Base-by-base conservation (phyloP, 2,113 vertebrate species). In the Mungos mungo region DNA sequence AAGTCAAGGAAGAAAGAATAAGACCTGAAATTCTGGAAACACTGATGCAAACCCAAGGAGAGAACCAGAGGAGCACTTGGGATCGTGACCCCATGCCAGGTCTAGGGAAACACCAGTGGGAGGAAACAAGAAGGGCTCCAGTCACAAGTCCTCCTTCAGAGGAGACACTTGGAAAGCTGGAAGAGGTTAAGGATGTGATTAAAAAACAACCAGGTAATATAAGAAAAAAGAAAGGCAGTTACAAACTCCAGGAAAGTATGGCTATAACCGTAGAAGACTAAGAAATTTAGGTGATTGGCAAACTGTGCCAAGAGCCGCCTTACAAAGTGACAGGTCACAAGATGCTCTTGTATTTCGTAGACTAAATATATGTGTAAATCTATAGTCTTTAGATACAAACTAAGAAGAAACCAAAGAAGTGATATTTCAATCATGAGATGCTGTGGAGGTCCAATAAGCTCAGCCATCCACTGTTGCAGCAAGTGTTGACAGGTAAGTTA, bases 401-500 rank as follows among this genome's bases (percentile, higher is more conserved):
- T 29, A n/a, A 71, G 18, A 47, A 87, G 31, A 89, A 81, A 76
- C n/a, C 12, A 60, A n/a, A 21, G 16, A 9, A 29, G 52, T 41
- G 19, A 0, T 31, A 38, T 25, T 38, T 52, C 12, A 1, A 12
- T 19, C 13, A 23, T 16, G 5, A 31, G n/a, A 14, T 23, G n/a
- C 31, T 4, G 19, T 41, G 33, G 29, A 3, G 4, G 9, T 72
- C 18, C 5, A 0, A 54, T 29, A 4, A 9, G 10, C 5, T 35
- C 12, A 11, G 9, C 31, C 60, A 12, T 76, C 7, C 12, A 25
- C 45, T 16, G 60, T 1, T 6, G 15, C 33, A 29, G 50, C 41
- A 41, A 31, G 6, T 2, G 18, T 0, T 35, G 21, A 29, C 60
- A 41, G 7, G 18, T 2, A 11, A 41, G 5, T 21, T 0, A 33